phyloP scores from a whole-genome alignment of 37 sponge, comb jelly and placozoan genomes.

The Beroe ovata region DNA sequence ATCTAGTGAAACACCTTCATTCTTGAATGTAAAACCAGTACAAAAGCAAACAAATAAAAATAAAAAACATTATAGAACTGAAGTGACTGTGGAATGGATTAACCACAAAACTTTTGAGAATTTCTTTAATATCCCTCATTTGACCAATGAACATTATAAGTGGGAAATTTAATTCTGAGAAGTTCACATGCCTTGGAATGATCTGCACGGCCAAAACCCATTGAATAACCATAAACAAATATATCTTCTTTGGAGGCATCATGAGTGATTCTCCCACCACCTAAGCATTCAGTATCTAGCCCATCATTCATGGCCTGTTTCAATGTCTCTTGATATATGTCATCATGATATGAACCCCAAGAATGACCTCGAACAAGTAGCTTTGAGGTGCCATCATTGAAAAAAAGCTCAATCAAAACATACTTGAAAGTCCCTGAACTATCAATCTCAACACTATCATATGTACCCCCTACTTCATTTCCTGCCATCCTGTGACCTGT shows the following conservation, averaged over 20 bases:
- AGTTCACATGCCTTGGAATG: conserved; percentile 34
- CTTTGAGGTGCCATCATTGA: conserved; percentile 20
- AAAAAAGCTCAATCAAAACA: conserved; percentile 55
- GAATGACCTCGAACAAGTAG: conserved; percentile 63
- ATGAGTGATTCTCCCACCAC: conserved; percentile 68
- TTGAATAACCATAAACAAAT: conserved; percentile 69
- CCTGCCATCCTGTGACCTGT: no score
- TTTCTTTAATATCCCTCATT: conserved; percentile 66
- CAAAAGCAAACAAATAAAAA: no score
- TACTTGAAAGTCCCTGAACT: conserved; percentile 62
- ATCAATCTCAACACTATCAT: conserved; percentile 65
- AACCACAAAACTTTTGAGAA: no score
- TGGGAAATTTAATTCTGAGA: conserved; percentile 27
- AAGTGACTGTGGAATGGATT: no score
- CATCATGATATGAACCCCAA: conserved; percentile 70
- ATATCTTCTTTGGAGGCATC: conserved; percentile 59
- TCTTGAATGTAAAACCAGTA: no score
- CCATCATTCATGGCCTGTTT: background rate
- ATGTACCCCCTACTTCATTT: no score
- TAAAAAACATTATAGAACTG: no score
- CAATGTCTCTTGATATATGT: conserved; percentile 60
- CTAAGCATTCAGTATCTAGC: conserved; percentile 56
- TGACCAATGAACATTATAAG: conserved; percentile 67
- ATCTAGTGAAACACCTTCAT: no score
- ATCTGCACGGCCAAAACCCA: conserved; percentile 68